Evolutionary conservation across 2,113 vertebrate genomes (phyloP), one percentile per base, ranked within the genome.

Genomic region (Pachyramphus minor): DNA sequence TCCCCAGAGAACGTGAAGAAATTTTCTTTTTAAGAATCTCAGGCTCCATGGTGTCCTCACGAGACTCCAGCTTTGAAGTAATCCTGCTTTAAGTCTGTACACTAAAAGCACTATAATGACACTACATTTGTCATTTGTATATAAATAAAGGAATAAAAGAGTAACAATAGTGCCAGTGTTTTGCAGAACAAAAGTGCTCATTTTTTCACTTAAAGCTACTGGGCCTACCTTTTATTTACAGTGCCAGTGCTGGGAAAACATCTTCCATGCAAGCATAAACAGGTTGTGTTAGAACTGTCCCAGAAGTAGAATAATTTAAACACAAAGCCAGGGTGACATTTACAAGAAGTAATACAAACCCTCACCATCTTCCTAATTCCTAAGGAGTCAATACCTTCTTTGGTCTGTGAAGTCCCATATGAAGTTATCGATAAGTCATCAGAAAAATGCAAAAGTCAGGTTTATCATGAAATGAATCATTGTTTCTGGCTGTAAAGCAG

Each of bases 391-490:
- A 22, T 93, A 97, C 94, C 89, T 96, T 73, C 76, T 86, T 91
- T 77, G 76, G 87, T 79, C 42, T 94, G 75, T 49, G 50, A 95
- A 93, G 74, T 73, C 87, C 60, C 72, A 76, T 55, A 80, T 11
- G 3, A 96, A 97, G 83, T 91, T 92, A 97, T 94, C 76, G 78
- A 84, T 92, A 97, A 97, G 84, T 93, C 95, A 97, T 88, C 89
- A 97, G 93, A 24, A 96, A 97, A 96, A 95, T 35, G 78, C 77
- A 95, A 35, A 96, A 59, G 56, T 96, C 84, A 87, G 96, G 93
- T 92, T 94, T 68, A 95, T 91, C 87, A 84, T 68, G 30, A 87
- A 96, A 79, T 87, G 84, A 97, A 96, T 97, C 95, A 95, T 44
- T 91, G 77, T 95, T 97, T 93, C 90, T 95, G 90, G 81, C 91